Conservation (phyloP, 2,113 vertebrate species). For the Pseudopodoces humilis region DNA sequence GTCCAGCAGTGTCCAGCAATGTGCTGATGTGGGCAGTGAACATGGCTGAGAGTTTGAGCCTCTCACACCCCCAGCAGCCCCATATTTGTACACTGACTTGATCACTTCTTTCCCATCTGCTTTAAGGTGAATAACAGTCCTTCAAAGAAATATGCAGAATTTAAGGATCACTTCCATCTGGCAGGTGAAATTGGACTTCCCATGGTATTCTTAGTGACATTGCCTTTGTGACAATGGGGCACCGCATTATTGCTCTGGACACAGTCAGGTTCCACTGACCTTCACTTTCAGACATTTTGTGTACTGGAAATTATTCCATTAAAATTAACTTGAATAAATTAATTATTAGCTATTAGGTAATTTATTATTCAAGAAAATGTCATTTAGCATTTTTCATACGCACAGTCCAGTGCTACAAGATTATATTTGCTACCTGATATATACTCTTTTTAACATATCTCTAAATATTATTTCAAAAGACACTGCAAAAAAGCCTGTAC, state of each 20-base stretch:
- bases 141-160: neutral
- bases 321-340: neutral
- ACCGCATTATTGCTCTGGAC: neutral
- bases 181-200: neutral
- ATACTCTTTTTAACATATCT: neutral
- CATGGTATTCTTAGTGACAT: neutral
- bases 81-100: neutral
- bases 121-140: neutral
- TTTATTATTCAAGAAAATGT: neutral
- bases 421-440: neutral
- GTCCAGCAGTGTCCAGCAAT: neutral
- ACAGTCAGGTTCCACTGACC: accelerated
- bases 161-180: neutral
- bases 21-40: neutral
- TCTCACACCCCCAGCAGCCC: neutral
- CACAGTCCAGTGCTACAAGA: neutral
- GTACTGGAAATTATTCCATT: neutral
- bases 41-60: neutral
- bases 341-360: neutral
- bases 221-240: neutral
- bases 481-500: neutral
- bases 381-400: neutral
- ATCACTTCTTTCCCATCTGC: neutral
- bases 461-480: neutral
- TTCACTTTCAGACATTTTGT: neutral